phyloP scores from a whole-genome alignment of 2,113 vertebrate genomes.

The Elachura formosa region DNA sequence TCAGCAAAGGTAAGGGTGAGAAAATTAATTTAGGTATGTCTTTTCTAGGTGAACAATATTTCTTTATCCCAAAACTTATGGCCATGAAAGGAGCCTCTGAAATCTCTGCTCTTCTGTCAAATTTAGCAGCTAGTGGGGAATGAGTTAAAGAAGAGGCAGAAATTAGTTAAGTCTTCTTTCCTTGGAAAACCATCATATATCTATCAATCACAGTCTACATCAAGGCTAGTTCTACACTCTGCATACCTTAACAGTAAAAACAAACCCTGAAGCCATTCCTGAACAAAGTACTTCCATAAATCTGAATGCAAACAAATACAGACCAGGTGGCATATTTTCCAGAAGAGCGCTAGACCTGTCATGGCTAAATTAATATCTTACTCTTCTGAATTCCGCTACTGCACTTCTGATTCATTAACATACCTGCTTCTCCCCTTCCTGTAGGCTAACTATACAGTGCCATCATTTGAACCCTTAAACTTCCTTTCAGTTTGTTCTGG shows the following conservation, averaged over 20 bases:
- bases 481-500: background rate
- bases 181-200: background rate
- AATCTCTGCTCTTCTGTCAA: background rate
- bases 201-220: background rate
- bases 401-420: background rate
- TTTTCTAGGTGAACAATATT: background rate
- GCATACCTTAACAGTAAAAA: background rate
- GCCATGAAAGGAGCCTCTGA: background rate
- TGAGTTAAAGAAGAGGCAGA: background rate
- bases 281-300: background rate
- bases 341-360: background rate
- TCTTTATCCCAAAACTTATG: background rate
- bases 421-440: background rate
- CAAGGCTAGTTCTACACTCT: background rate
- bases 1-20: background rate
- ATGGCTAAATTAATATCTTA: background rate
- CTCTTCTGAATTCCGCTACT: background rate
- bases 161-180: background rate
- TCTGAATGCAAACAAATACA: background rate
- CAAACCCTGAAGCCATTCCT: conserved; percentile 24
- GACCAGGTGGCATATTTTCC: background rate
- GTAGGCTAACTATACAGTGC: background rate
- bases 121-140: background rate
- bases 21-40: background rate
- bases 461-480: background rate